Base-by-base conservation (phyloP, 2,113 vertebrate genomes). In the Python bivittatus region DNA sequence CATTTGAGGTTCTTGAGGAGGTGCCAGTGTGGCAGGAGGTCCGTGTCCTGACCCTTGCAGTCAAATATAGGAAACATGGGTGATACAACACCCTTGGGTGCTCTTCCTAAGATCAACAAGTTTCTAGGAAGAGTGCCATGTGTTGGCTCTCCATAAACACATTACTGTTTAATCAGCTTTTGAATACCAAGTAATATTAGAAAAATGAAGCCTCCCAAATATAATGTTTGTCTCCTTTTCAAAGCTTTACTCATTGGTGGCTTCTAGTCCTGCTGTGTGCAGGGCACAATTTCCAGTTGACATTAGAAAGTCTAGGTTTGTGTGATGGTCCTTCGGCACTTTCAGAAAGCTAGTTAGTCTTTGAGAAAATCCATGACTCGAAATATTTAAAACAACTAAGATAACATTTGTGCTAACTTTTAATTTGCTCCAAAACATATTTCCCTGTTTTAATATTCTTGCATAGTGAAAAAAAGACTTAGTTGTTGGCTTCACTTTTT, bases 361-460 rank as follows among this genome's bases (percentile, higher is more conserved):
- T 94, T 92, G 89, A 60, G 13, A 94, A 93, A 93, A 93, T 92
- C 94, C 94, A 96, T 93, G 91, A 96, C 90, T 89, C 92, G 95
- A 96, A 95, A 94, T 84, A 94, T 95, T 96, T 95, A 94, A 94
- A 95, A 93, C 95, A 94, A 94, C 92, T 86, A 91, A 95, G 91
- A 88, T 93, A 93, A 93, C 4, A 17, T 42, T n/a, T 52, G 85
- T 44, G 64, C 0, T 0, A 94, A 88, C 52, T 3, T 86, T 25
- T 56, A 22, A 17, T 0, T 29, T 0, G 0, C 44, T 58, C 61
- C 12, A 52, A 68, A 0, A 0, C 79, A 27, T 44, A 90, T 0
- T 91, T 92, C 33, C 61, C 52, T 64, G 44, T 23, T 72, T 22
- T 23, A 20, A 1, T 23, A 2, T 9, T 56, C 86, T 33, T 1